Evolutionary conservation across 1,140 invertebrate genomes (phyloP).

Genomic region (Orius laevigatus): DNA sequence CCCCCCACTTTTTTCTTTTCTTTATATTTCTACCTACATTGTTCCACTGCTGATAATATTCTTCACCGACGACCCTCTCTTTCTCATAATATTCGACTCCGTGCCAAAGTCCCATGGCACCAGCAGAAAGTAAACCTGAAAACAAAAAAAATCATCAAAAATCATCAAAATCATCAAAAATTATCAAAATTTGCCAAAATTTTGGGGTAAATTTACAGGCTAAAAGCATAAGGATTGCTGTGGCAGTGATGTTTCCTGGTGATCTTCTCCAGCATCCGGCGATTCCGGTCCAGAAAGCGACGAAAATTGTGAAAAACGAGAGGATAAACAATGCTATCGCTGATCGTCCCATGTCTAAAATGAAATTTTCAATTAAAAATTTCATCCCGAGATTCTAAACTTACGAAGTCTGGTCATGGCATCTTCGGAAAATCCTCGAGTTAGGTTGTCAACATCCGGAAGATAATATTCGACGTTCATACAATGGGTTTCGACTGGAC

Average conservation of each 20-base stretch:
- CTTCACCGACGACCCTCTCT: conserved; percentile 77
- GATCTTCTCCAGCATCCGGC: conserved; percentile 84
- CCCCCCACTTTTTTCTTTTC: conserved; percentile 1
- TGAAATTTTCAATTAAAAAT: conserved; percentile 11
- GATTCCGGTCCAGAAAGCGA: conserved; percentile 85
- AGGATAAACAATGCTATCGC: conserved; percentile 83
- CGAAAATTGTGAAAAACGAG: conserved; percentile 73
- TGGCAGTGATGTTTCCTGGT: conserved; percentile 80
- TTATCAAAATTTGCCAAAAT: conserved; percentile 8
- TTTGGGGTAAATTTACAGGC: conserved; percentile 47
- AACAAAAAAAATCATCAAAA: conserved; percentile 17
- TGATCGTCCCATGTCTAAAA: conserved; percentile 75
- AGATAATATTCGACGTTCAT: conserved; percentile 89
- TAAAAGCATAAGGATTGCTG: conserved; percentile 77
- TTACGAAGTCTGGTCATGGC: conserved; percentile 69
- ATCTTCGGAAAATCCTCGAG: conserved; percentile 60
- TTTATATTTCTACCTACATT: conserved; percentile 37
- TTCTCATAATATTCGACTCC: conserved; percentile 90
- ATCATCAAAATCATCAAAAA: neutral
- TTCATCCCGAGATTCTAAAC: conserved; percentile 25
- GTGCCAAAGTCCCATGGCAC: conserved; percentile 88
- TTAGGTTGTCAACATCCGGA: conserved; percentile 66
- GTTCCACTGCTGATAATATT: conserved; percentile 82
- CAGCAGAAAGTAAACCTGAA: conserved; percentile 70
- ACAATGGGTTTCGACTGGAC: conserved; percentile 85